A percentile compares a stretch with the other conserved stretches of the same genome.
Conservation (phyloP, 2,888 invertebrate species). For the Caenorhabditis sulstoni region DNA sequence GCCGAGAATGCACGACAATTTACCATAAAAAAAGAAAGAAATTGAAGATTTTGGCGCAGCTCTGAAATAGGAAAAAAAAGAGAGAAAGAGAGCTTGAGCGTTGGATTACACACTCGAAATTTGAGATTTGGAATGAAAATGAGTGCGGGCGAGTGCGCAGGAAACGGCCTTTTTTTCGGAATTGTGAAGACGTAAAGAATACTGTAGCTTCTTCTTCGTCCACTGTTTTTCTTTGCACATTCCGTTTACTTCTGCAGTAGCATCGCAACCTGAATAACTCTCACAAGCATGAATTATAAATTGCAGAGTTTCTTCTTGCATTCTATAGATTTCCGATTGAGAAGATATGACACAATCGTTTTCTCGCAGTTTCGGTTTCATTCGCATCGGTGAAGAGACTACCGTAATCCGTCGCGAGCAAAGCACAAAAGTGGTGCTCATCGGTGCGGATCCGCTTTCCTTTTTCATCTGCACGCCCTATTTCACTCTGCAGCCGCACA, state of each 20-base stretch:
- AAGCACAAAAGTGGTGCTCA: constrained; percentile 32
- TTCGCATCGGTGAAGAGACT: not conserved
- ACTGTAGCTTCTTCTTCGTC: too few species aligned
- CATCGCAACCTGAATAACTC: too few species aligned
- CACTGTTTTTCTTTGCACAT: too few species aligned
- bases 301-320: not conserved
- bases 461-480: constrained; percentile 22
- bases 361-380: constrained; percentile 4
- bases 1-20: constrained; percentile 7
- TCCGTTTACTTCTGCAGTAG: too few species aligned
- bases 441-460: constrained; percentile 20
- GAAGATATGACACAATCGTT: not conserved
- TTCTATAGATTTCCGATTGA: not conserved
- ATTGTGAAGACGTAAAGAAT: not conserved
- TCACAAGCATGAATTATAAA: too few species aligned
- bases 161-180: not conserved
- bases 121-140: constrained; percentile 38
- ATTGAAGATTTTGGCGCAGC: constrained; percentile 29
- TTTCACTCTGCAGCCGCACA: constrained; percentile 14
- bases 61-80: too few species aligned
- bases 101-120: constrained; percentile 43
- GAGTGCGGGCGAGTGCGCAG: not conserved
- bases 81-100: constrained; percentile 12
- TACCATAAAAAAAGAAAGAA: constrained; percentile 19
- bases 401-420: not conserved